Evolutionary conservation across 2,113 vertebrate species (phyloP), one percentile per base, ranked within the genome.

Genomic region (Salvelinus namaycush): DNA sequence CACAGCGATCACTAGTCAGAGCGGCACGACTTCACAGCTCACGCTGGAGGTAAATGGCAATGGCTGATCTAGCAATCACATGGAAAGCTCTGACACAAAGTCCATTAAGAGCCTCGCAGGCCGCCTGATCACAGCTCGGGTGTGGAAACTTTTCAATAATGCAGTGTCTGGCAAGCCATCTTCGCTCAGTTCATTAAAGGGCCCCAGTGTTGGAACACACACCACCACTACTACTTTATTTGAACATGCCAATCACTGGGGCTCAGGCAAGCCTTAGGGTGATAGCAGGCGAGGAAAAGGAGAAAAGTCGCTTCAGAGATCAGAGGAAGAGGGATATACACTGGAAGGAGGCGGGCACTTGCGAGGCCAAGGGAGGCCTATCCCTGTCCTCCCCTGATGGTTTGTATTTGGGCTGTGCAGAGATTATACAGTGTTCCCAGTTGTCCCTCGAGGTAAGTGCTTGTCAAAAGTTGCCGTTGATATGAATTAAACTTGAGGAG

Each of bases 201-300:
- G 72, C 24, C 49, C 11, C 24, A 49, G 72, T 74, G 74, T 68
- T 66, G 70, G 22, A 72, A 60, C 54, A 68, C 59, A 60, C 22
- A 44, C 39, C 34, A 76, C 60, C 48, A 29, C 39, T 74, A 34
- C 39, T 70, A 70, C 74, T 84, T 73, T 84, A 81, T 89, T 82
- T 74, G 68, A 73, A 83, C 24, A 29, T 72, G 75, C 26, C 64
- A 83, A 76, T 76, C 68, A 44, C 39, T 26, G 57, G 70, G 29
- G 31, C 16, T 44, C 39, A 44, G 31, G 22, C 73, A 34, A 59
- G n/a, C 62, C 6, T 60, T 16, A 22, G 18, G 59, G 59, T 16
- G n/a, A 22, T 62, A 62, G 59, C n/a, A 7, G 49, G 22, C 71
- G 79, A 78, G 20, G 16, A 72, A 59, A 44, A 71, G 11, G 12